Evolutionary conservation across 2,797 vertebrate species (phyloP), one percentile per base, ranked within the genome.

Genomic region (Agapornis canus): DNA sequence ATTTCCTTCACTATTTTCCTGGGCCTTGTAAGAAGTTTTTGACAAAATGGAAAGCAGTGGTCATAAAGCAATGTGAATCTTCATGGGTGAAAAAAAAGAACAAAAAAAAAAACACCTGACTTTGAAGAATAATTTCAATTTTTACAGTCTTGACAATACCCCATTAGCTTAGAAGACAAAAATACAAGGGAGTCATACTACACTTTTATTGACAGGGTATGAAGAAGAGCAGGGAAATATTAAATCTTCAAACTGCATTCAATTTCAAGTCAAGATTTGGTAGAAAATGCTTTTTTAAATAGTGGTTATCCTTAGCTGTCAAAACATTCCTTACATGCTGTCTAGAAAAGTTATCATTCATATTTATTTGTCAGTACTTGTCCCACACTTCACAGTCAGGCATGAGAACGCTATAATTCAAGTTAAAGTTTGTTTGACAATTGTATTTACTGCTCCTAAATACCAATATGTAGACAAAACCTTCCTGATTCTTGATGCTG

Each of bases 301-400:
- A 80, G 25, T 59, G 39, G 65, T 85, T 95, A 60, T 89, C 75
- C 47, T 93, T 95, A 92, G 70, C 90, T 93, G 86, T 95, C 91
- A 94, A 89, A 97, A 92, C 0, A 1, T 59, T 60, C 45, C 40
- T 87, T 89, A 91, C 1, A 3, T 90, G 63, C 72, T 90, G 71
- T 87, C 86, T 72, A 65, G 64, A 77, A 77, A 91, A 96, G 76
- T 69, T 93, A 83, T 65, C 27, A 82, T 71, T 94, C 65, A 48
- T 60, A 85, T 89, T 88, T 25, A 85, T 94, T 86, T 96, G 71
- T 65, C 70, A 92, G 45, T 83, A 79, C 29, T 39, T 89, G 51
- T 83, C 52, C 51, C 25, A 54, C 64, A 81, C 65, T 69, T 94
- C 64, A 49, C 13, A 87, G 12, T 71, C 75, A 84, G 22, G 19